Percentiles rank a stretch among this genome's conserved stretches.
These are phyloP conservation scores for Oxyteleia sp. DNA, from an alignment of 2,888 invertebrate species.

Conservation along the genomic window DNA sequence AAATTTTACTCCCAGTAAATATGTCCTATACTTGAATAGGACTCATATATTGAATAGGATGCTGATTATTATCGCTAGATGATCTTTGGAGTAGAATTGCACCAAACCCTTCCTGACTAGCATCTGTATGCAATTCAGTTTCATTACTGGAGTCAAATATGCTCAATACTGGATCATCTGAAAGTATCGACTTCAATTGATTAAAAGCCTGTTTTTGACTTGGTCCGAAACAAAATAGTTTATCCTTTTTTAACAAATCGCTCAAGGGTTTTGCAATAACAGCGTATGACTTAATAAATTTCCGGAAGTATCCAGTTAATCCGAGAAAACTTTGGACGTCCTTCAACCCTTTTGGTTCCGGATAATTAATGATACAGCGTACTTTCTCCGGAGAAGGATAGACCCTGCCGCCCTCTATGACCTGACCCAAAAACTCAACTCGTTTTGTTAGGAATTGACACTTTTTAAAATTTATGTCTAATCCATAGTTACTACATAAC, in stretches of 20 bases:
- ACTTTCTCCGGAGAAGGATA: not conserved
- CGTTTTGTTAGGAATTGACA: constrained; percentile 13
- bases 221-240: too few relatives aligned
- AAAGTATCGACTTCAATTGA: not conserved
- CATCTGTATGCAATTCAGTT: not conserved
- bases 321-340: not conserved
- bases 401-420: not conserved
- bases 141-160: not conserved
- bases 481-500: constrained; percentile 32
- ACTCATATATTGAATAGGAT: not conserved
- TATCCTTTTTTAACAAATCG: too few relatives aligned
- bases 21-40: too few relatives aligned
- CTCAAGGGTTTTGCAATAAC: not conserved
- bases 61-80: not conserved
- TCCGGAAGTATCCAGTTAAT: not conserved
- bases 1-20: too few relatives aligned
- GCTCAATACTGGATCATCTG: not conserved
- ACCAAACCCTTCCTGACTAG: not conserved
- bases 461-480: constrained; percentile 31
- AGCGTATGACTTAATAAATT: constrained; percentile 1
- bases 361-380: not conserved
- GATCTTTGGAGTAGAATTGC: not conserved
- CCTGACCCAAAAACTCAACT: constrained; percentile 1
- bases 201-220: too few relatives aligned
- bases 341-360: not conserved